Percentiles rank a stretch among this genome's conserved stretches.
These are phyloP conservation scores for Zoanthus sansibaricus DNA, from an alignment of 92 coral and sea anemone species.

Conservation along the genomic window DNA sequence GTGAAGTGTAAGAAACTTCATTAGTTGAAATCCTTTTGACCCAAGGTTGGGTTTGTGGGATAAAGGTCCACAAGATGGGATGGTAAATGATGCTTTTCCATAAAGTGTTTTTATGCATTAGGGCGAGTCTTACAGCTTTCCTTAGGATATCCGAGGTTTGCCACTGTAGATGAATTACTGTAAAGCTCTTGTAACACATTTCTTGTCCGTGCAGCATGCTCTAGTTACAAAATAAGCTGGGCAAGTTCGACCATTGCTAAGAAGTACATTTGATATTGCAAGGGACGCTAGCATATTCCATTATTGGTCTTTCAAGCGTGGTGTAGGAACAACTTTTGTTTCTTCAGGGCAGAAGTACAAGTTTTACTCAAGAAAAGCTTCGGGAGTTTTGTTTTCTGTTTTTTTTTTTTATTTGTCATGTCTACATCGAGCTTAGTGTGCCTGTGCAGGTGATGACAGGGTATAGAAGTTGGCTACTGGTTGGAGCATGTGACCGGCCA, in stretches of 20 bases:
- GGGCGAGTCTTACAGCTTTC: constrained; percentile 42
- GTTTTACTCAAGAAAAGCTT: not conserved
- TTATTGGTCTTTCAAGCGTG: constrained; percentile 48
- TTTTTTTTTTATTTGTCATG: too few species aligned
- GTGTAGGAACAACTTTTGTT: constrained; percentile 51
- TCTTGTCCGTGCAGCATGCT: constrained; percentile 38
- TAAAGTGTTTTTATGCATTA: constrained; percentile 24
- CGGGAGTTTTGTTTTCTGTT: too few species aligned
- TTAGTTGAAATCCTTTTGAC: too few species aligned
- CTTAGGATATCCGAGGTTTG: constrained; percentile 41
- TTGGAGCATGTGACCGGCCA: too few species aligned
- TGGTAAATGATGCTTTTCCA: not conserved
- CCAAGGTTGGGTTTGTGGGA: too few species aligned
- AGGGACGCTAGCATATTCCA: constrained; percentile 39
- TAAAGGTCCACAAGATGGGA: not conserved
- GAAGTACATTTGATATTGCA: not conserved
- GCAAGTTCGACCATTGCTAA: not conserved
- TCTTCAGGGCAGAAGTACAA: constrained; percentile 44
- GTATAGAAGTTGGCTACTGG: too few species aligned
- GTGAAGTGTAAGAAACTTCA: too few species aligned
- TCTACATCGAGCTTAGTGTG: too few species aligned
- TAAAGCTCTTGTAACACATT: constrained; percentile 40
- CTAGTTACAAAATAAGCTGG: constrained; percentile 42
- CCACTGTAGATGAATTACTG: constrained; percentile 43
- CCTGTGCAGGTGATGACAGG: too few species aligned